Evolutionary conservation across 2,888 invertebrate species (phyloP), one percentile per base, ranked within the genome.

Genomic region (Gryllus longicercus): DNA sequence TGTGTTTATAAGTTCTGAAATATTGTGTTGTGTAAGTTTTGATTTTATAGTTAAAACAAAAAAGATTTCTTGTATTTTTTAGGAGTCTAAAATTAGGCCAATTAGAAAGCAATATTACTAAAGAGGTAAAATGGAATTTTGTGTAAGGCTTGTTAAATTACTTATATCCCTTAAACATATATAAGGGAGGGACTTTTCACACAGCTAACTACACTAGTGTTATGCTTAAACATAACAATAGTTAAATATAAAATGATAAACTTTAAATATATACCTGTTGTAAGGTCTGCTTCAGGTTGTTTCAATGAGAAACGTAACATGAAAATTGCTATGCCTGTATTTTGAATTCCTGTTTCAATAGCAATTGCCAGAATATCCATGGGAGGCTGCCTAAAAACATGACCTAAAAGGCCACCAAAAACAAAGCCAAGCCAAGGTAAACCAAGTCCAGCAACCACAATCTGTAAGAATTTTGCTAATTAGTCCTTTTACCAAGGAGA

Each of bases 311-410:
- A 93, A 80, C 94, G 88, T 79, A 98, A 88, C 84, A 98, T 89
- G 87, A 97, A 95, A 84, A 98, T 97, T 1, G 97, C 91, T 82
- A 98, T 93, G 76, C 96, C 97, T 0, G 97, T 96, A 88, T 98
- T 98, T 88, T 97, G 97, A 79, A 97, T 93, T 79, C 97, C 96
- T 8, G 96, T 95, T 89, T 98, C 98, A 78, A 98, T 93, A 78
- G 95, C 93, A 84, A 98, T 96, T 10, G 98, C 96, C n/a, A 95
- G 87, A 3, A 92, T 88, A 86, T 97, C 95, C 4, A 89, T 86
- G 76, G 89, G 86, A 10, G 91, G 89, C 85, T 94, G 94, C 50
- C 89, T 88, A 18, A 91, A 88, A 0, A 92, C 50, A 79, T 89
- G 87, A 0, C 95, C 92, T 0, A 91, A 84, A 12, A 90, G 76